Conservation (phyloP, 1,140 invertebrate species). For the Littorina saxatilis region DNA sequence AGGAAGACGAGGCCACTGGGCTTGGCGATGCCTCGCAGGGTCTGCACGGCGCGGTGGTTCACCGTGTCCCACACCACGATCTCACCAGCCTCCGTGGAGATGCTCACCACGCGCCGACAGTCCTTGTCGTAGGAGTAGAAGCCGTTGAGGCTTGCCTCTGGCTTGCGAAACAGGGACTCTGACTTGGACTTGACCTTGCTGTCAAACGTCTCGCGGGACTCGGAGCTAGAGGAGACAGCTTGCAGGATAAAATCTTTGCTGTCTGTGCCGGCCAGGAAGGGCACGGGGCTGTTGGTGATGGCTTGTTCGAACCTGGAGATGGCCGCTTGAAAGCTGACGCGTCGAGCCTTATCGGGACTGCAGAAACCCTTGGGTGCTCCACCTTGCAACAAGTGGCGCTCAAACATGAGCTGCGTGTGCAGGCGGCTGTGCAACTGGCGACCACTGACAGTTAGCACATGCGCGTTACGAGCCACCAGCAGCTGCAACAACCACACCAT, state of each 20-base stretch:
- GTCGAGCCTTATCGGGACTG: neutral
- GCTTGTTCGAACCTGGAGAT: neutral
- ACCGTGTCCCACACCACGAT: conserved; percentile 84
- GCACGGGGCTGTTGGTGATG: neutral
- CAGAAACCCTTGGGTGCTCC: too few species aligned
- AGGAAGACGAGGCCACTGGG: conserved; percentile 75
- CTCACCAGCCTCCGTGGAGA: conserved; percentile 84
- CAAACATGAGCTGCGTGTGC: neutral
- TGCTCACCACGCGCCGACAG: conserved; percentile 82
- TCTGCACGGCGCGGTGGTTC: conserved; percentile 80
- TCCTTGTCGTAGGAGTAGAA: conserved; percentile 57
- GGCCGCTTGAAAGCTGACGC: neutral
- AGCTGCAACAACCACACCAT: too few species aligned
- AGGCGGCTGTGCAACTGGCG: neutral
- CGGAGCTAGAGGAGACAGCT: neutral
- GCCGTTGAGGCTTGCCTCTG: conserved; percentile 72
- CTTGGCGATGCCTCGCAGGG: conserved; percentile 80
- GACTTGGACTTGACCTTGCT: neutral
- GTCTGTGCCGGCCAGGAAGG: neutral
- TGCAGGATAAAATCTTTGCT: too few species aligned
- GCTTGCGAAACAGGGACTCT: conserved; percentile 84
- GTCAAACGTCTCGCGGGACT: neutral
- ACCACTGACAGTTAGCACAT: conserved; percentile 15
- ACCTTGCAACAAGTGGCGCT: too few species aligned
- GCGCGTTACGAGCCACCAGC: conserved; percentile 17